Evolutionary conservation across 64 coral and sea anemone species (phyloP), one percentile per base, ranked within the genome.

Genomic region (Porites lutea): DNA sequence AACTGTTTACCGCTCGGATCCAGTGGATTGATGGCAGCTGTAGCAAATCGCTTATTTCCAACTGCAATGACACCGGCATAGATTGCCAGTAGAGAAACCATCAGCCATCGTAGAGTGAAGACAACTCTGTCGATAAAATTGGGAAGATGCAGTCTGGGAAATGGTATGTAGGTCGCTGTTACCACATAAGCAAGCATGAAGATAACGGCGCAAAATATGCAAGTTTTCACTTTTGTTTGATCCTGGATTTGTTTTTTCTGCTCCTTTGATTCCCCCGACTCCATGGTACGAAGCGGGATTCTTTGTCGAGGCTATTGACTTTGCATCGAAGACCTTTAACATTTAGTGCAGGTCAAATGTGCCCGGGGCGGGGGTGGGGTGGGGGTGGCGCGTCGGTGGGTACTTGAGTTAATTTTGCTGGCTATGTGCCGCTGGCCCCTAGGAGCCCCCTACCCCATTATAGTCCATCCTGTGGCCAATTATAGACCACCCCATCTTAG

Each of bases 21-120:
- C 6, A 95, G 37, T 48, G 93, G 47, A 59, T 95, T 82, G 23
- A 95, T 85, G 51, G 93, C 93, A 20, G 93, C 1, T 13, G 88
- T 87, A 2, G 16, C 5, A 6, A 78, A 91, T 52, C 93, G 88
- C 23, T 6, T 79, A 23, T 37, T 78, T 16, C 53, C 88, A 21
- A 95, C 88, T 69, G 51, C 77, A 2, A 70, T 19, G 50, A 95
- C 51, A 19, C 93, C 88, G 16, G 64, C 62, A 6, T 76, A 44
- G 13, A 95, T 59, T 1, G 88, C 16, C 43, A 95, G 22, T 6
- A 78, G 48, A 21, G 93, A 95, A 16, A 90, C 6, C 58, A 88
- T 79, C 52, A 83, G 55, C 60, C 88, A 79, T 12, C 78, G 79
- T 5, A 95, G 48, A 0, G 93, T 78, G 80, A 90, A 95, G 8